A percentile compares a stretch with the other conserved stretches of the same genome.
Conservation (phyloP, 1,140 invertebrate genomes). For the Magallana angulata region DNA sequence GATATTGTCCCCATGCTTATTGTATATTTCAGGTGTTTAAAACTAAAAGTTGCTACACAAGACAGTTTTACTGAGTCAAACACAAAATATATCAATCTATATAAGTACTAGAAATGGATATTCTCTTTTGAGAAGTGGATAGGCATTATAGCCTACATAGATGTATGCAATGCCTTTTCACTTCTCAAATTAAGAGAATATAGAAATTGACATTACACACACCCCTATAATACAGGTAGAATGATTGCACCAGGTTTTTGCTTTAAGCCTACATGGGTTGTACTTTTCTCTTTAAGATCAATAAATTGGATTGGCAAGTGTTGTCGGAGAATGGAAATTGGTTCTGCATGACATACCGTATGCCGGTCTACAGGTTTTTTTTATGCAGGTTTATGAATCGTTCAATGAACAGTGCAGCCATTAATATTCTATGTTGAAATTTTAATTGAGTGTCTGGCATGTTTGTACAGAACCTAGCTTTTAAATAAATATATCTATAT, state of each 20-base stretch:
- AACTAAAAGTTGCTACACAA: too few relatives aligned
- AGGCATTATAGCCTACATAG: background rate
- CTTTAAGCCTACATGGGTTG: background rate
- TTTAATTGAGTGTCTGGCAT: background rate
- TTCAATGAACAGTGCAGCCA: background rate
- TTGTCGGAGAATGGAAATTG: background rate
- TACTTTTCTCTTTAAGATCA: background rate
- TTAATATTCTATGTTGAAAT: background rate
- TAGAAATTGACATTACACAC: background rate
- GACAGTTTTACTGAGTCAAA: too few relatives aligned
- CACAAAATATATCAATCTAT: too few relatives aligned
- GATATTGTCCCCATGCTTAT: too few relatives aligned
- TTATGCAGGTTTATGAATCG: slow-evolving; percentile 31
- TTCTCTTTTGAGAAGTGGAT: background rate
- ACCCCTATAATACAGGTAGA: background rate
- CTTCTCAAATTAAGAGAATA: too few relatives aligned
- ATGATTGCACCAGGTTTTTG: background rate
- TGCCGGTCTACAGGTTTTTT: background rate
- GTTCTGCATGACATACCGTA: slow-evolving; percentile 1
- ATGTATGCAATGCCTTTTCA: background rate
- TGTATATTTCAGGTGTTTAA: too few relatives aligned
- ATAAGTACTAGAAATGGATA: too few relatives aligned
- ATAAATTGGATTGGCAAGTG: background rate
- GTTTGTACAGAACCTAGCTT: background rate
- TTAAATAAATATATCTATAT: too few relatives aligned